These are phyloP conservation scores for Callitettix versicolor DNA, from an alignment of 1,140 invertebrate species.

Conservation along the genomic window DNA sequence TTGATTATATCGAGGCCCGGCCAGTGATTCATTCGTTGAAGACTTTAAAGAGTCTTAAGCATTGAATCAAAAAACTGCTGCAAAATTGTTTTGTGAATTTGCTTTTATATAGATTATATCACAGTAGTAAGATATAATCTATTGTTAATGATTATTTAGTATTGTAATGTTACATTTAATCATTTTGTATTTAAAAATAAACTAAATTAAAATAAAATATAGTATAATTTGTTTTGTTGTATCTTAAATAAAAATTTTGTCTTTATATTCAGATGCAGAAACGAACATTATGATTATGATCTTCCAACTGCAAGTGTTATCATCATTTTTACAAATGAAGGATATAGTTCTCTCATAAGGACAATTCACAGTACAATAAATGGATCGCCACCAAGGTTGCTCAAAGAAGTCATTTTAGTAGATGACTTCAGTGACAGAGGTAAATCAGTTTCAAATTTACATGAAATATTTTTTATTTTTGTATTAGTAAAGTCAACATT, in stretches of 20 bases:
- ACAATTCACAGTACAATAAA: conserved; percentile 76
- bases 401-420: conserved; percentile 86
- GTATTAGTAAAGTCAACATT: too few relatives aligned
- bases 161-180: too few relatives aligned
- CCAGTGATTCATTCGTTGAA: too few relatives aligned
- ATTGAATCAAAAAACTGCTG: too few relatives aligned
- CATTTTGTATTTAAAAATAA: too few relatives aligned
- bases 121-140: too few relatives aligned
- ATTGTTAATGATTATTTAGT: not conserved
- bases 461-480: too few relatives aligned
- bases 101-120: too few relatives aligned
- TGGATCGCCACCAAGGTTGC: conserved; percentile 63
- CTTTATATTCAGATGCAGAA: conserved; percentile 49
- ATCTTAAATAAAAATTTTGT: not conserved
- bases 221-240: not conserved
- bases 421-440: conserved; percentile 76
- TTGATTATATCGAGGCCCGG: too few relatives aligned
- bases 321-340: conserved; percentile 90
- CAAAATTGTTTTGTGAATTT: too few relatives aligned
- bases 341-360: conserved; percentile 75
- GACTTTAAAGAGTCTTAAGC: too few relatives aligned
- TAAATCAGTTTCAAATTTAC: conserved; percentile 25
- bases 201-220: not conserved
- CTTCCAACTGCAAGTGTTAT: conserved; percentile 79
- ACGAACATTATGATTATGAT: conserved; percentile 58